These are phyloP conservation scores for Cardinalis cardinalis DNA, from an alignment of 2,113 vertebrate species.

Conservation along the genomic window DNA sequence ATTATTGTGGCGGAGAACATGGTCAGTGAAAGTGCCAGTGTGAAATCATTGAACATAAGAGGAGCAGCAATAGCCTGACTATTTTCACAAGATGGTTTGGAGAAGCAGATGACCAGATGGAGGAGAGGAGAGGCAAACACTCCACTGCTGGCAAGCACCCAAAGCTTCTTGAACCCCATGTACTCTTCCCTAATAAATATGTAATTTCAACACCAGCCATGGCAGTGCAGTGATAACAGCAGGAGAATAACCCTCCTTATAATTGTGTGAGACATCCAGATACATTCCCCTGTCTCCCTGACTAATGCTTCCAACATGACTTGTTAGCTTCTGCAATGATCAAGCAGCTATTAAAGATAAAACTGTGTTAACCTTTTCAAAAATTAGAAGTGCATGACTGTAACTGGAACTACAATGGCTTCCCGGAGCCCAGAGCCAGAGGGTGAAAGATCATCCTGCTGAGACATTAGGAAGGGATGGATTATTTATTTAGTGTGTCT, in stretches of 20 bases:
- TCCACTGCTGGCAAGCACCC: conserved; percentile 18
- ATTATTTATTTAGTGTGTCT: conserved; percentile 67
- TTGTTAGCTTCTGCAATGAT: conserved; percentile 71
- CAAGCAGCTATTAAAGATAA: conserved; percentile 71
- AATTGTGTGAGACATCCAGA: conserved; percentile 43
- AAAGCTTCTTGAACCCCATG: conserved; percentile 60
- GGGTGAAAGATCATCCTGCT: conserved; percentile 59
- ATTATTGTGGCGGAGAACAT: background rate
- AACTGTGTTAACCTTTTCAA: conserved; percentile 72
- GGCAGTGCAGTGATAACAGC: conserved; percentile 45
- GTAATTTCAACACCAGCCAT: conserved; percentile 46
- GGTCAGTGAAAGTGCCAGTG: background rate
- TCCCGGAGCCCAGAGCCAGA: conserved; percentile 39
- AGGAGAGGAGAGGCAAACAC: background rate
- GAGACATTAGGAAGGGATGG: conserved; percentile 31
- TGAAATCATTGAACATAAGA: background rate
- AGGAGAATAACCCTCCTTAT: conserved; percentile 55
- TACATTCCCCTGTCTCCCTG: conserved; percentile 48
- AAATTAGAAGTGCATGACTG: conserved; percentile 63
- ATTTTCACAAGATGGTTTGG: background rate
- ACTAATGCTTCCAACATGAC: conserved; percentile 70
- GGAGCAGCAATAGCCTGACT: background rate
- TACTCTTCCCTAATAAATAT: conserved; percentile 61
- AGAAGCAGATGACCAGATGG: conserved; percentile 46
- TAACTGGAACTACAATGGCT: conserved; percentile 52